phyloP scores from a whole-genome alignment of 2,797 vertebrate genomes.

The Gymnopithys bicolor region DNA sequence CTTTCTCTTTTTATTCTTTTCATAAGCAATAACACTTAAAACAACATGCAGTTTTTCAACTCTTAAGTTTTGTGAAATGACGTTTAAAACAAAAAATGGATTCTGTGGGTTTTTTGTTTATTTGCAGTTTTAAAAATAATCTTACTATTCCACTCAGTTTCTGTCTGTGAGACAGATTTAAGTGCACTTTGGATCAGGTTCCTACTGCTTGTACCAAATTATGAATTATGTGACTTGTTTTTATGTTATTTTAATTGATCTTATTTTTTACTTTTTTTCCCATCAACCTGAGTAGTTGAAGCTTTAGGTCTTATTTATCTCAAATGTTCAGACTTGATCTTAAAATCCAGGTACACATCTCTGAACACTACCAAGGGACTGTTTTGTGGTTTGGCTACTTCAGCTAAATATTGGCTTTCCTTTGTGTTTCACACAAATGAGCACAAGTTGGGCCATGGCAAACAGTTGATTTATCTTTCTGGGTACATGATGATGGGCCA shows the following conservation, averaged over 20 bases:
- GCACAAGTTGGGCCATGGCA: neutral
- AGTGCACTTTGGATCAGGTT: neutral
- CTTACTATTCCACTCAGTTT: neutral
- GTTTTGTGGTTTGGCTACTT: neutral
- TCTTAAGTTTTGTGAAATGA: neutral
- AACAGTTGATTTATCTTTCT: neutral
- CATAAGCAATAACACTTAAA: neutral
- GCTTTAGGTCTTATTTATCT: neutral
- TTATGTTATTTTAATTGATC: neutral
- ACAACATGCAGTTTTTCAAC: neutral
- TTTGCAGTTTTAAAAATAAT: neutral
- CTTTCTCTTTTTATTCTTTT: neutral
- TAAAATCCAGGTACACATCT: neutral
- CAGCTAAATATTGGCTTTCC: neutral
- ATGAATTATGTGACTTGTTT: neutral
- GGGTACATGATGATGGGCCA: neutral
- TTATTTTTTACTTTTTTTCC: neutral
- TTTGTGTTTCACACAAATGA: neutral
- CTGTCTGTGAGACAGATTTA: neutral
- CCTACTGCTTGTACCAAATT: neutral
- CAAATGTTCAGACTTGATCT: neutral
- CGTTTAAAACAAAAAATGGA: neutral
- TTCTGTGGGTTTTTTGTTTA: neutral
- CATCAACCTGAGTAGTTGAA: neutral
- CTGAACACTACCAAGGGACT: neutral